These are phyloP conservation scores for Sinella curviseta DNA, from an alignment of 1,140 invertebrate genomes.

Conservation along the genomic window DNA sequence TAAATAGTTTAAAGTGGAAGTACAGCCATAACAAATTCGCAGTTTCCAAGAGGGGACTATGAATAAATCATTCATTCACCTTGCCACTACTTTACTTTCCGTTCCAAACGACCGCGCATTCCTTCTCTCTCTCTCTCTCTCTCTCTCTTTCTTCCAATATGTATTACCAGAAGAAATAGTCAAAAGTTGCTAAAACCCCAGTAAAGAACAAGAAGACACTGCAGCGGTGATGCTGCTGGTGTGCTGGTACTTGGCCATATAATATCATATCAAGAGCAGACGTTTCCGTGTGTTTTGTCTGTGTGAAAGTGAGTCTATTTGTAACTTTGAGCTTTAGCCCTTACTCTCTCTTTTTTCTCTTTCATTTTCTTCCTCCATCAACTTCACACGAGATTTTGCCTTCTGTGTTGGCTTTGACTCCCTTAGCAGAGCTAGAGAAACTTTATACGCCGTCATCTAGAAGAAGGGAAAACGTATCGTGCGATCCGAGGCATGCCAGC, in stretches of 20 bases:
- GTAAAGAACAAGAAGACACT: not conserved
- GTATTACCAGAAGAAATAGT: not conserved
- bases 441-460: not conserved
- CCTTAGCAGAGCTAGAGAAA: not conserved
- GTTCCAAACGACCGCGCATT: constrained; percentile 19
- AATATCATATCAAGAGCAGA: not conserved
- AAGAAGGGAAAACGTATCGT: not conserved
- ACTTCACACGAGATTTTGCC: not conserved
- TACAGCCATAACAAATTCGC: constrained; percentile 7
- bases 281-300: not conserved
- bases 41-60: constrained; percentile 2
- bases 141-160: not conserved
- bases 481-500: constrained; percentile 2
- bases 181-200: not conserved
- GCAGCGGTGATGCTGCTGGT: not conserved
- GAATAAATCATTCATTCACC: constrained; percentile 27
- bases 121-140: not conserved
- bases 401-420: not conserved
- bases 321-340: not conserved
- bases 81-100: constrained; percentile 13
- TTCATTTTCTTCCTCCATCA: not conserved
- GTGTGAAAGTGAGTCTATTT: not conserved
- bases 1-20: not conserved
- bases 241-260: not conserved
- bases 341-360: not conserved